Base-by-base conservation (phyloP, 2,797 vertebrate genomes). In the Loris lydekkerianus region DNA sequence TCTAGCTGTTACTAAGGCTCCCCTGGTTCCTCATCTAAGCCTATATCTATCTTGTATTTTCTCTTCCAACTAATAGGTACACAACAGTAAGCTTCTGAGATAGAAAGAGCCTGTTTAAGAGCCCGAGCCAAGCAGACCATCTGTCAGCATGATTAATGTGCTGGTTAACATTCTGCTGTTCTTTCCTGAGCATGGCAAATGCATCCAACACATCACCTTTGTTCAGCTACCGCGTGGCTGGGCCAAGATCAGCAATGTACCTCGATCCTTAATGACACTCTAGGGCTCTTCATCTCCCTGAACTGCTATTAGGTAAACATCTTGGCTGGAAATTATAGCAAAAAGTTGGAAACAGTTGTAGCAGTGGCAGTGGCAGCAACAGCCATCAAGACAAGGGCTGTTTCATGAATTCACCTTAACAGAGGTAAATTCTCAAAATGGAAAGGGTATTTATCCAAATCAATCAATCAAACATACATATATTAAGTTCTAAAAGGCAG, bases 121-220 rank as follows among this genome's bases (percentile, higher is more conserved):
- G 91, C 75, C 88, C 1, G 18, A 95, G 93, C 56, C 96, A 97
- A 84, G 88, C 82, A 92, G 70, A 89, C 95, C 89, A 96, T 96
- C 96, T 97, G 96, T 96, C 96, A 93, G 91, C 87, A 91, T 89
- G 97, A 97, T 95, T 95, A 95, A 97, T 91, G 83, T 94, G 92
- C 93, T 84, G 89, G 89, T 96, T 96, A 97, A 89, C 96, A 89
- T 75, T 90, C 8, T 1, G 75, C 56, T 92, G 70, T 76, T 96
- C 94, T 96, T 96, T 93, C 96, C 70, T 97, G 86, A 94, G 88
- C 83, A 92, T 82, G 77, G 90, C 37, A 86, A 89, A 87, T 75
- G 70, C 67, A 93, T 46, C 83, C 78, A 78, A 69, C 82, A 92
- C 8, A 75, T 78, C 89, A 95, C 87, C 97, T 97, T 94, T 92